Conservation (phyloP, 2,797 vertebrate species). For the Scolopax rusticola region DNA sequence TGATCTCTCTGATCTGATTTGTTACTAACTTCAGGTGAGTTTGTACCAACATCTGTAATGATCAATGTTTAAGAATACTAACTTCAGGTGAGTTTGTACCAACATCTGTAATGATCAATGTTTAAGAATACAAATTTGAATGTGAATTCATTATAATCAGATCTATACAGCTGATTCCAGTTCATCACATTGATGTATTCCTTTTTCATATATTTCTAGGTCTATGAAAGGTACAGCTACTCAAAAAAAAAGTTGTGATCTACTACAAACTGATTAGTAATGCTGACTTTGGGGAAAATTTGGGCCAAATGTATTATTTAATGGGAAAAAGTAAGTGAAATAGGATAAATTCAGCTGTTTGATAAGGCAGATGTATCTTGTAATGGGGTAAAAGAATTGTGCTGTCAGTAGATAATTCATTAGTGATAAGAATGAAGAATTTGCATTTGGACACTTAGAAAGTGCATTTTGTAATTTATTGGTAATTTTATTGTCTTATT, state of each 20-base stretch:
- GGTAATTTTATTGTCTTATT: not conserved
- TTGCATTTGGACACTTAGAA: not conserved
- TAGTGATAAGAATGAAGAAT: not conserved
- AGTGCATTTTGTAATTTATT: not conserved
- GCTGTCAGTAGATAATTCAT: not conserved
- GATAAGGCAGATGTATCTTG: not conserved
- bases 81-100: not conserved
- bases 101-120: not conserved
- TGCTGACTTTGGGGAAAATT: not conserved
- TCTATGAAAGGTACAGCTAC: not conserved
- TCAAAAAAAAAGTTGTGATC: fast-evolving
- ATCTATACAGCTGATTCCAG: not conserved
- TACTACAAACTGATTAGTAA: not conserved
- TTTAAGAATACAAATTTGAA: not conserved
- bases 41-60: not conserved
- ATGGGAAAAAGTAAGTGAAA: not conserved
- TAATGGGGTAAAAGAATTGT: not conserved
- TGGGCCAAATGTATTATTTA: not conserved
- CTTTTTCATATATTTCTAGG: not conserved
- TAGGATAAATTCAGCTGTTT: not conserved
- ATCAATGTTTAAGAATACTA: not conserved
- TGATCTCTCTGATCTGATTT: not conserved
- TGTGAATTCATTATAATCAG: not conserved
- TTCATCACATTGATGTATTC: not conserved
- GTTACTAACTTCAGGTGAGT: not conserved